These are phyloP conservation scores for Panopea generosa DNA, from an alignment of 2,888 invertebrate species.

Conservation along the genomic window DNA sequence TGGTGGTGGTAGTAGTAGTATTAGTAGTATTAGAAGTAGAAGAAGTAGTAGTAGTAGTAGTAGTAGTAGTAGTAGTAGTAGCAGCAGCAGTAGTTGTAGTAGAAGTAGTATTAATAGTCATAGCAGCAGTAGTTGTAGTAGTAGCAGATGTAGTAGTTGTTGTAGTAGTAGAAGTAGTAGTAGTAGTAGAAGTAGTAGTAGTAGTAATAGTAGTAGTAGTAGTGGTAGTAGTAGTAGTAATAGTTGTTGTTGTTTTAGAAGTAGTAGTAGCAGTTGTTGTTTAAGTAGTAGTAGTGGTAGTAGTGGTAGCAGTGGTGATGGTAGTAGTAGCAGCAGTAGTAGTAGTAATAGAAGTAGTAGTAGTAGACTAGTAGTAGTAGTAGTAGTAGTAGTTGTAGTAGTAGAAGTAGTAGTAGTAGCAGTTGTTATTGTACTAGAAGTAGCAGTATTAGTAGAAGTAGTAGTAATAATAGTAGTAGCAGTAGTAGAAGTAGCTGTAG, in stretches of 20 bases:
- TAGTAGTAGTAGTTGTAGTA: slow-evolving; percentile 18
- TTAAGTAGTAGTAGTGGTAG: too few species aligned
- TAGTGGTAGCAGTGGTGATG: slow-evolving; percentile 20
- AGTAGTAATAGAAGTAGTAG: slow-evolving; percentile 27
- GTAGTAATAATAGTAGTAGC: neutral
- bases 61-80: neutral
- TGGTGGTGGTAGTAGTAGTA: too few species aligned
- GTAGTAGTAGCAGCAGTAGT: slow-evolving; percentile 19
- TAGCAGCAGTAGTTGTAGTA: too few species aligned
- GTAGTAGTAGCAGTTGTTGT: too few species aligned
- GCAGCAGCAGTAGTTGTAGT: neutral
- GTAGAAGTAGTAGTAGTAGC: slow-evolving; percentile 5
- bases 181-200: slow-evolving; percentile 35
- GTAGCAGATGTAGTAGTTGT: too few species aligned
- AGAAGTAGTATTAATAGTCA: slow-evolving; percentile 6
- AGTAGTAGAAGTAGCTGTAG: slow-evolving; percentile 5
- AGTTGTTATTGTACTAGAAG: neutral
- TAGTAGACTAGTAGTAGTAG: too few species aligned
- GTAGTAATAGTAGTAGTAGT: slow-evolving; percentile 31
- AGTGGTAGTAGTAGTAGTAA: too few species aligned
- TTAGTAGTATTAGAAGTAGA: too few species aligned
- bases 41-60: slow-evolving; percentile 12
- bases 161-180: slow-evolving; percentile 34
- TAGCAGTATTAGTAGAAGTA: too few species aligned
- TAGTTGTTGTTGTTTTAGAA: too few species aligned